These are phyloP conservation scores for Conus canariensis DNA, from an alignment of 2,888 invertebrate species.

Conservation along the genomic window DNA sequence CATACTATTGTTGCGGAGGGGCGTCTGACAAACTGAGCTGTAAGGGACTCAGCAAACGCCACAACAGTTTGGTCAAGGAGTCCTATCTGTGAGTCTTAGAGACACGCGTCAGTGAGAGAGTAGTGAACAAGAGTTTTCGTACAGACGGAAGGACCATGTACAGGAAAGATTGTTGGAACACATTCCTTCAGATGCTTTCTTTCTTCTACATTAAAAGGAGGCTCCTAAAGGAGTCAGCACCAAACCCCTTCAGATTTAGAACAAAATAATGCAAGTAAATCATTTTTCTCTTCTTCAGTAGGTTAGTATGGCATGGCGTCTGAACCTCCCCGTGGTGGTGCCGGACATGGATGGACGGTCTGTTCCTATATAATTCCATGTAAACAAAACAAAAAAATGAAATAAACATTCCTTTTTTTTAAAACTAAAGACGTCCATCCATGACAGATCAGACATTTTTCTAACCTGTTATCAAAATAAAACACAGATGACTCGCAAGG, in stretches of 20 bases:
- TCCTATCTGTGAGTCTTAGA: background rate
- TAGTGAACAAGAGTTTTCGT: conserved; percentile 19
- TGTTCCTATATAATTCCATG: too few species aligned
- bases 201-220: conserved; percentile 31
- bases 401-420: too few species aligned
- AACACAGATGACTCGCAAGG: too few species aligned
- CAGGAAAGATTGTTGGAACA: conserved; percentile 3
- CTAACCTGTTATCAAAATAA: too few species aligned
- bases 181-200: conserved; percentile 11
- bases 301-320: too few species aligned
- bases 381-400: background rate
- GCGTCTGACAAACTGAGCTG: conserved; percentile 28
- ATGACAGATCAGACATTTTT: too few species aligned
- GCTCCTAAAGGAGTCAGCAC: conserved; percentile 20
- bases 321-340: too few species aligned
- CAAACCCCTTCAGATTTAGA: background rate
- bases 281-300: too few species aligned
- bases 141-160: background rate
- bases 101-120: background rate
- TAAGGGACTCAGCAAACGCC: conserved; percentile 32
- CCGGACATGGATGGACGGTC: too few species aligned
- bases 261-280: background rate
- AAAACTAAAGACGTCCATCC: too few species aligned
- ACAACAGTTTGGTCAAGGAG: background rate
- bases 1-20: conserved; percentile 25